A percentile compares a stretch with the other conserved stretches of the same genome.
These are phyloP conservation scores for Saccostrea glomerata DNA, from an alignment of 1,140 invertebrate genomes.

Conservation along the genomic window DNA sequence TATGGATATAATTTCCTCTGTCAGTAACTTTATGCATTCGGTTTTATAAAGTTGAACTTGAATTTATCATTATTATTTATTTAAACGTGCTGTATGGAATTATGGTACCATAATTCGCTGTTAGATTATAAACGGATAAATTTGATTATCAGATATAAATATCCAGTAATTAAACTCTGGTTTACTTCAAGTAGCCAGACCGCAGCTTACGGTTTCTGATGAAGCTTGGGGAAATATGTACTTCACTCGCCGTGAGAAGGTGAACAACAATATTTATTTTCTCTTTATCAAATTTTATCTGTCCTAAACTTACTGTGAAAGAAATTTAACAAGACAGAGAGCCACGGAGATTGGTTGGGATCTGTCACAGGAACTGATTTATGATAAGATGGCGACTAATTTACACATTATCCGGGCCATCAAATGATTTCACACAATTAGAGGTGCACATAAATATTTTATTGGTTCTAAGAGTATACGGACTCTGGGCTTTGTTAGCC, in stretches of 20 bases:
- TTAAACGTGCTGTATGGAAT: not conserved
- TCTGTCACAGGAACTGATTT: constrained; percentile 5
- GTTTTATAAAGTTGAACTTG: too few relatives aligned
- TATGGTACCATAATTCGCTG: not conserved
- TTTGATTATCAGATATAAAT: not conserved
- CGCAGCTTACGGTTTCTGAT: not conserved
- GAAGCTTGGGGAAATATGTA: not conserved
- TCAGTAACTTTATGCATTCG: too few relatives aligned
- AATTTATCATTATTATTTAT: too few relatives aligned
- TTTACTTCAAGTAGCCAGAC: not conserved
- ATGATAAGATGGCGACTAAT: constrained; percentile 28
- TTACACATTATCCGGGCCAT: constrained; percentile 21
- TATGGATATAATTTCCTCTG: too few relatives aligned
- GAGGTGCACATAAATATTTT: constrained; percentile 15
- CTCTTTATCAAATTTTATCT: constrained; percentile 25
- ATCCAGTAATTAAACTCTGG: not conserved
- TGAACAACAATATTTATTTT: constrained; percentile 6
- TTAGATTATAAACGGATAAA: too few relatives aligned
- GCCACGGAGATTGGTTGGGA: not conserved
- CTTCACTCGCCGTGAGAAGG: not conserved
- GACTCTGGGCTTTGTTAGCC: not conserved
- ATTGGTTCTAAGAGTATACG: constrained; percentile 7
- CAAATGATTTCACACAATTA: constrained; percentile 36
- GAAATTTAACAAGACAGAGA: constrained; percentile 20
- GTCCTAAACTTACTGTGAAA: constrained; percentile 18